These are phyloP conservation scores for Melinaea menophilus DNA, from an alignment of 2,888 invertebrate genomes.

Conservation along the genomic window DNA sequence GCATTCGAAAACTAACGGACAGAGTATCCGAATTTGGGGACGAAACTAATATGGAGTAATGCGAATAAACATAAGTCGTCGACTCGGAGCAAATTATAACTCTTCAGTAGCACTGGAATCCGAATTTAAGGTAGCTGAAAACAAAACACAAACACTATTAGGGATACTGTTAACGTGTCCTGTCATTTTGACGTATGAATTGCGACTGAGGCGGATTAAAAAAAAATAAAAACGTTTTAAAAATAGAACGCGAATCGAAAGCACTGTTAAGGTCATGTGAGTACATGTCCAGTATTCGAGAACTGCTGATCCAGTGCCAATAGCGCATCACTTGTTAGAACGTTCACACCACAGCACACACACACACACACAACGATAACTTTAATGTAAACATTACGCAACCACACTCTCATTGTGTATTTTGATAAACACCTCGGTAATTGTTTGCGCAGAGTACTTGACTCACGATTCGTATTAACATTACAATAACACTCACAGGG, in stretches of 20 bases:
- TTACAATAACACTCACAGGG: constrained; percentile 45
- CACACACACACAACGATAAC: constrained; percentile 56
- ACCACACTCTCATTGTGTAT: constrained; percentile 43
- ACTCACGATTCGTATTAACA: background rate
- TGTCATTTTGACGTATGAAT: constrained; percentile 38
- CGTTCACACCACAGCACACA: constrained; percentile 44
- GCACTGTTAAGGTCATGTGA: constrained; percentile 68
- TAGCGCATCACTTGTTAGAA: constrained; percentile 56
- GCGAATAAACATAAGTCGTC: constrained; percentile 64
- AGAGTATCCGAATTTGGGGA: constrained; percentile 68
- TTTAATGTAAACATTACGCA: constrained; percentile 59
- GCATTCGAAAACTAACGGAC: constrained; percentile 66
- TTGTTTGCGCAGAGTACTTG: constrained; percentile 38
- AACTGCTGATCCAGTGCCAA: constrained; percentile 63
- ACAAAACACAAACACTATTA: constrained; percentile 44
- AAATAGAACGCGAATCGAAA: constrained; percentile 59
- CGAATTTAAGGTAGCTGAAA: constrained; percentile 72
- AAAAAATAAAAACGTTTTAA: constrained; percentile 53
- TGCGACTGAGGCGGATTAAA: constrained; percentile 65
- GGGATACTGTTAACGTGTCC: background rate
- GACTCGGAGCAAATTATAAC: constrained; percentile 59
- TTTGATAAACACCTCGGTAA: constrained; percentile 47
- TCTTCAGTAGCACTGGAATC: constrained; percentile 57
- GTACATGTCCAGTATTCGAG: constrained; percentile 52
- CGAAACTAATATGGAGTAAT: constrained; percentile 63